These are phyloP conservation scores for Bos taurus DNA, from an alignment of 2,113 vertebrate genomes.

Conservation along the genomic window ARS-UCD2.0 NC_037339.1:48009001-48009500, in stretches of 20 bases:
- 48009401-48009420: background rate
- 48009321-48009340: background rate
- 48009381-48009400: background rate
- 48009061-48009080: background rate
- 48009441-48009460: background rate
- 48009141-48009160: background rate
- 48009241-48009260: background rate
- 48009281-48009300: background rate
- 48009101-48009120: background rate
- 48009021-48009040: background rate
- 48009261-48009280: background rate
- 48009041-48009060: background rate
- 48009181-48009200: background rate
- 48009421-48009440: background rate
- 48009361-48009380: background rate
- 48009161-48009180: background rate
- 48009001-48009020: background rate
- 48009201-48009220: background rate
- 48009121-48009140: background rate
- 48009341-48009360: background rate
- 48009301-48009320: background rate
- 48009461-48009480: background rate
- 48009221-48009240: background rate
- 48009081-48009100: background rate
- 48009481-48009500: background rate